Base-by-base conservation (phyloP, 2,113 vertebrate genomes). In the Cygnus buccinator region DNA sequence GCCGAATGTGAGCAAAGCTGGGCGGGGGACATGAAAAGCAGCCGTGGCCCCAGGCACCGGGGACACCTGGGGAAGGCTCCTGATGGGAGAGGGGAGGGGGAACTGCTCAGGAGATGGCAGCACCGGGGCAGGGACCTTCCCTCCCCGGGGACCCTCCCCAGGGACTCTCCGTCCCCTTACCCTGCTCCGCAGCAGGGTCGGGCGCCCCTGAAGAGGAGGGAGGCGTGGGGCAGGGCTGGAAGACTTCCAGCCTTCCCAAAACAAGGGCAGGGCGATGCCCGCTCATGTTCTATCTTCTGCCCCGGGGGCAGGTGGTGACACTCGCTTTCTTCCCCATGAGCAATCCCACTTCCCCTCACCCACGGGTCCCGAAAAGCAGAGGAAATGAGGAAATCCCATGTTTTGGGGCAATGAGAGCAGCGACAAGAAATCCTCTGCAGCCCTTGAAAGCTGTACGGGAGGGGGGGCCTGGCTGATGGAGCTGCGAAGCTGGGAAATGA, bases 1-100 rank as follows among this genome's bases (percentile, higher is more conserved):
- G 74, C n/a, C 1, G 7, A 94, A 59, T 2, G 2, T 19, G 62
- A 84, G 57, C 31, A 74, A 67, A 41, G 25, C 39, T 50, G 13
- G 50, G 46, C 44, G 41, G 9, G 20, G 7, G 15, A 77, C 55
- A 66, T 85, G 92, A 90, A 96, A 95, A 94, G 63, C 78, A 90
- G 70, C 76, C 13, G 15, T 39, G 25, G 67, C 17, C 37, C 52
- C 46, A n/a, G 33, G 33, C 52, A 58, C 58, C 0, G 0, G 28
- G 75, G 82, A 94, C 89, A 95, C 71, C 87, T 87, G 77, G 62
- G 62, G 75, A 93, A 92, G 70, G 23, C 3, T 18, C 15, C 48
- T 68, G 50, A 71, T 14, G 50, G 37, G 61, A 93, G 31, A 57
- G 2, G 9, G 25, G 21, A 90, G 50, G 1, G 5, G 23, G 58